Evolutionary conservation across 2,797 vertebrate genomes (phyloP), one percentile per base, ranked within the genome.

Genomic region (Pagetopsis macropterus): DNA sequence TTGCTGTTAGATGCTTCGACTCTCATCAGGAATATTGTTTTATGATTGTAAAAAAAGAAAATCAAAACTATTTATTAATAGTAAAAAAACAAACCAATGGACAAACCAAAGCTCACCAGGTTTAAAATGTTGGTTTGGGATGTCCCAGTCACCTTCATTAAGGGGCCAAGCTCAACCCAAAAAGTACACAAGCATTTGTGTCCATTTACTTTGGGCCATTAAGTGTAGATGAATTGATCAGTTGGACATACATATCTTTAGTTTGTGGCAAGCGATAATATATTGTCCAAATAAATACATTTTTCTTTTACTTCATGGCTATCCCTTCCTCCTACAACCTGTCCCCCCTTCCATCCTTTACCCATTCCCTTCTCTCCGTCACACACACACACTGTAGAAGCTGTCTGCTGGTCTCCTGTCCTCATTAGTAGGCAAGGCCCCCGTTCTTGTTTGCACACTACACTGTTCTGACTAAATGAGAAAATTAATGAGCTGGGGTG

Each of bases 401-500:
- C 63, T 49, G 65, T 70, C 78, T 81, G 73, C 66, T 75, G 17
- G 49, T 82, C 67, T 81, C 73, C 59, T 75, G 81, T 83, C 75
- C 88, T 92, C 89, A 92, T 92, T 91, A 91, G 88, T 84, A 88
- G 75, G 87, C 89, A 86, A 75, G 81, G 78, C 81, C 81, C 80
- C 81, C 48, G 61, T 78, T 91, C 90, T 87, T 90, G 89, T 90
- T 91, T 91, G 89, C 89, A 91, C 85, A 90, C 88, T 90, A 83
- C 87, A 88, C 81, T 90, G 88, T 92, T 89, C 85, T 87, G 81
- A 91, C 88, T 92, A 92, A 93, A 93, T 93, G 85, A 90, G 90
- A 89, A 91, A 92, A 92, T 93, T 92, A 93, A 94, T 92, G 89
- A 93, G 87, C 89, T 84, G 49, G 78, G 81, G 79, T 82, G 83